Conservation (phyloP, 2,888 invertebrate genomes). For the Microctonus hyperodae region DNA sequence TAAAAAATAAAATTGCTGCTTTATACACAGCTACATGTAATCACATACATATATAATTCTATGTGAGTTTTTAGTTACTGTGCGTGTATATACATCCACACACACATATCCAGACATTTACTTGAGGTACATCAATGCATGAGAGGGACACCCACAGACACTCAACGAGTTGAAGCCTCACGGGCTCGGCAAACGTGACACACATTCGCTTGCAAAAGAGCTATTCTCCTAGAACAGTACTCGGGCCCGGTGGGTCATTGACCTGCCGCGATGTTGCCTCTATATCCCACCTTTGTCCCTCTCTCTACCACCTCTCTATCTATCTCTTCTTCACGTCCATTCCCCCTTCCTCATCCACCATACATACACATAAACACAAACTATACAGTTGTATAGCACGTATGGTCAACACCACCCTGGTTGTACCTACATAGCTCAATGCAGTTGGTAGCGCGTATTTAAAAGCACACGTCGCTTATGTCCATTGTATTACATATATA, state of each 20-base stretch:
- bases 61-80: not conserved
- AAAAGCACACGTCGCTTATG: not conserved
- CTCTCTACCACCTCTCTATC: too few species aligned
- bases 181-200: conserved; percentile 52
- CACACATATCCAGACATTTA: too few species aligned
- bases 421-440: conserved; percentile 8
- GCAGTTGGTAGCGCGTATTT: conserved; percentile 6
- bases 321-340: conserved; percentile 13
- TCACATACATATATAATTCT: not conserved
- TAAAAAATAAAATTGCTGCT: not conserved
- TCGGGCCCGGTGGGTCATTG: conserved; percentile 46
- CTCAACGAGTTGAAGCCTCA: conserved; percentile 30
- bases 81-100: not conserved
- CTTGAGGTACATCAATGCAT: conserved; percentile 28
- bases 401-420: not conserved
- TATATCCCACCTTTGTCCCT: conserved; percentile 11
- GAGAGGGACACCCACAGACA: conserved; percentile 29
- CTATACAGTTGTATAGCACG: not conserved
- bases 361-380: too few species aligned
- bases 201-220: conserved; percentile 56
- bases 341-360: not conserved
- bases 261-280: conserved; percentile 36
- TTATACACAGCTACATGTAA: not conserved
- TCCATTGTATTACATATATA: not conserved
- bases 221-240: conserved; percentile 55